Conservation (phyloP, 2,113 vertebrate species). For the Aspiorhynchus laticeps region DNA sequence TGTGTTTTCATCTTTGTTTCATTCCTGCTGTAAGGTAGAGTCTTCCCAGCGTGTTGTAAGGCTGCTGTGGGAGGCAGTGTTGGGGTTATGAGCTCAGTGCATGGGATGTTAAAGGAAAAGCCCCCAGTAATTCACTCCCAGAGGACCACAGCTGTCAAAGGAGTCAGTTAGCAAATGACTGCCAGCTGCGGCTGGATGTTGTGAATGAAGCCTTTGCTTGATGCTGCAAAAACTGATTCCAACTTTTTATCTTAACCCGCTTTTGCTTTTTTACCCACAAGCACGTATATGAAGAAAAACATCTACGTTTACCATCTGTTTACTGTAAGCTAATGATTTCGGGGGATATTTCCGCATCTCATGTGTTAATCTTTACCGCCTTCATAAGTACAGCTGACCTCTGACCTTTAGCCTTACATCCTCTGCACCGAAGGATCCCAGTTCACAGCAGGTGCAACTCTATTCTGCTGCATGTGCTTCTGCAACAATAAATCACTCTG, state of each 20-base stretch:
- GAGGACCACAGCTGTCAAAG: constrained; percentile 61
- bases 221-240: not conserved
- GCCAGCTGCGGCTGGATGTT: constrained; percentile 67
- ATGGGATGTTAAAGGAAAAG: constrained; percentile 3
- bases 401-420: not conserved
- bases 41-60: not conserved
- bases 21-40: not conserved
- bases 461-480: not conserved
- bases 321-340: constrained; percentile 49
- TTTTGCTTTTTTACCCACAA: not conserved
- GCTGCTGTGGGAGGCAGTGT: constrained; percentile 17
- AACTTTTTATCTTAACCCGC: not conserved
- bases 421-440: not conserved
- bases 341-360: not conserved
- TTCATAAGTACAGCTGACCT: constrained; percentile 2
- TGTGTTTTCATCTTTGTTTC: not conserved
- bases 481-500: not conserved
- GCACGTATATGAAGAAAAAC: not conserved
- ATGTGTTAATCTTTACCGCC: not conserved
- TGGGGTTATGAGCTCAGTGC: constrained; percentile 26
- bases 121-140: constrained; percentile 59
- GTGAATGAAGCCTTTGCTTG: constrained; percentile 37
- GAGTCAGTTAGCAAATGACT: constrained; percentile 62
- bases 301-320: constrained; percentile 48
- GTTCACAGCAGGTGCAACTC: constrained; percentile 25